Percentiles rank a stretch among this genome's conserved stretches.
Conservation (phyloP, 2,113 vertebrate species). For the Megaceryle torquata region DNA sequence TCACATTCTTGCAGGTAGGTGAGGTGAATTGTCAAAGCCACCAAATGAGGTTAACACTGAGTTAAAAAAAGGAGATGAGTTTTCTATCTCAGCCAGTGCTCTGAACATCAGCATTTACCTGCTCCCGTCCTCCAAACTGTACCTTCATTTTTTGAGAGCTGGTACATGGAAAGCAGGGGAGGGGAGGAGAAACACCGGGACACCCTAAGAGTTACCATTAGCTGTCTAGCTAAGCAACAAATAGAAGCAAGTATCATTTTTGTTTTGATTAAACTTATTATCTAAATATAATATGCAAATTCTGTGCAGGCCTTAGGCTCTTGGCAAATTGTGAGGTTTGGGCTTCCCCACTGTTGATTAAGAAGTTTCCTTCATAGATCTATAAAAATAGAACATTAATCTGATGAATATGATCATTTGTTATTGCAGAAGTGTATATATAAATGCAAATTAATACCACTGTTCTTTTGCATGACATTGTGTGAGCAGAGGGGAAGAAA, state of each 20-base stretch:
- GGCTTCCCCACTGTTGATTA: not conserved
- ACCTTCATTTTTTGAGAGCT: not conserved
- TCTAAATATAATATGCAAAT: not conserved
- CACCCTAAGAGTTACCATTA: not conserved
- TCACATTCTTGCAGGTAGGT: not conserved
- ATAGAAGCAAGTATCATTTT: not conserved
- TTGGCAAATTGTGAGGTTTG: not conserved
- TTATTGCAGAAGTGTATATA: not conserved
- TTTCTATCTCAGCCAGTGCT: not conserved
- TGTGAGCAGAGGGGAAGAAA: not conserved
- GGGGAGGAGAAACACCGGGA: not conserved
- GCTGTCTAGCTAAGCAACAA: not conserved
- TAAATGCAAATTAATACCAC: not conserved
- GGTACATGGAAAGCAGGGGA: not conserved
- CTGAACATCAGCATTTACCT: not conserved
- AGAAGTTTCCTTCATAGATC: not conserved
- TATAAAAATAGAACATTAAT: constrained; percentile 9
- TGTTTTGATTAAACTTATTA: not conserved
- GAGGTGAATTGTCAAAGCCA: not conserved
- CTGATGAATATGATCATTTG: not conserved
- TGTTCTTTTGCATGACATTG: not conserved
- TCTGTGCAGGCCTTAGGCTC: not conserved
- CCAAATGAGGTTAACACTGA: not conserved
- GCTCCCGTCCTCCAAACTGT: not conserved
- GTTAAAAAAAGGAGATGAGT: not conserved